phyloP scores from a whole-genome alignment of 1,140 invertebrate genomes.

The Drosophila athabasca region DNA sequence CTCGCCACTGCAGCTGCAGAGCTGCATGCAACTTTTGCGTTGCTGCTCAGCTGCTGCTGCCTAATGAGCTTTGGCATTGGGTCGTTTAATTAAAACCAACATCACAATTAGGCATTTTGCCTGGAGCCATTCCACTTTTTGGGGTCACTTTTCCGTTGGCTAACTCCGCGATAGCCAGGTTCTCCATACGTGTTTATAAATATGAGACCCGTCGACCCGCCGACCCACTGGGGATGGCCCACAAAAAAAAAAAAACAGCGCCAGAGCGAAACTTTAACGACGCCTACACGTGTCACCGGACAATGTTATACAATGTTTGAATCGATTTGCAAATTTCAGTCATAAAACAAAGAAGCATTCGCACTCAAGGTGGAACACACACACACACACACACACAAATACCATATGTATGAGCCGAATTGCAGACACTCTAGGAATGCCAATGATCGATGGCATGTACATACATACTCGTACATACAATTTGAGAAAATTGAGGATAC shows the following conservation, averaged over 20 bases:
- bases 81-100: constrained; percentile 57
- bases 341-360: constrained; percentile 39
- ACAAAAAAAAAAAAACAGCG: constrained; percentile 1
- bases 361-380: constrained; percentile 21
- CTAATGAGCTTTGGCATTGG: constrained; percentile 37
- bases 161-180: constrained; percentile 5
- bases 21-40: constrained; percentile 32
- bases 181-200: constrained; percentile 55
- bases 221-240: constrained; percentile 29
- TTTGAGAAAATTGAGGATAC: not conserved
- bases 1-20: constrained; percentile 36
- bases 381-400: too few relatives aligned
- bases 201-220: constrained; percentile 32
- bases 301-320: constrained; percentile 56
- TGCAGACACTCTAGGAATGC: constrained; percentile 20
- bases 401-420: not conserved
- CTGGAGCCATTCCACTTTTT: constrained; percentile 30
- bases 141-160: constrained; percentile 45
- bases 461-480: too few relatives aligned
- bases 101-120: constrained; percentile 56
- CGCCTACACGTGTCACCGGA: constrained; percentile 69
- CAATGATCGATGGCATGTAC: constrained; percentile 14
- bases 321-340: constrained; percentile 61
- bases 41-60: constrained; percentile 27
- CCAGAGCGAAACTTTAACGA: constrained; percentile 14